Conservation (phyloP, 2,113 vertebrate species). For the Apteryx mantelli region DNA sequence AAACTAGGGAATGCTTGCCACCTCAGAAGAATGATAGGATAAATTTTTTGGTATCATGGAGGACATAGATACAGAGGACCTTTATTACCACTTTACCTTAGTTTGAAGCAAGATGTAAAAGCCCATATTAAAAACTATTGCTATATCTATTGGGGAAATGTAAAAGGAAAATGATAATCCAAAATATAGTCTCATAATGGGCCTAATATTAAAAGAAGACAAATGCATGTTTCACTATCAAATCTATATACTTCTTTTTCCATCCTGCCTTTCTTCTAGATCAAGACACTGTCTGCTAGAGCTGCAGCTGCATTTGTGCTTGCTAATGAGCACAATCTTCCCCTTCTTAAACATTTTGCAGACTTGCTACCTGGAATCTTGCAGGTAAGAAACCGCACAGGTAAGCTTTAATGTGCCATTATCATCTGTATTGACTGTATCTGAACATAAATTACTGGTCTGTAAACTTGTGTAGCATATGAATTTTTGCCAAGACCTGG, state of each 20-base stretch:
- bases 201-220: background rate
- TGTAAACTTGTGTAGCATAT: background rate
- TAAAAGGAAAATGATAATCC: background rate
- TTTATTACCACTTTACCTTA: background rate
- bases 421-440: background rate
- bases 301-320: constrained; percentile 95
- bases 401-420: background rate
- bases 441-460: background rate
- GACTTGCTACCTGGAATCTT: constrained; percentile 94
- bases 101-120: background rate
- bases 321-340: constrained; percentile 92
- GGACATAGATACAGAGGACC: background rate
- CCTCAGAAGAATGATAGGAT: background rate
- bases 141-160: background rate
- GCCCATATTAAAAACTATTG: background rate
- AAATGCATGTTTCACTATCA: background rate
- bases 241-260: background rate
- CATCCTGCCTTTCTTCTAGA: constrained; percentile 77
- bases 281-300: constrained; percentile 90
- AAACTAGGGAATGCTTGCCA: background rate
- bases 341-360: constrained; percentile 94
- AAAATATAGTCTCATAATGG: background rate
- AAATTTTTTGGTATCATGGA: background rate
- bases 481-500: background rate
- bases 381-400: constrained; percentile 83